These are phyloP conservation scores for Papilio gigon DNA, from an alignment of 2,888 invertebrate genomes.

Conservation along the genomic window DNA sequence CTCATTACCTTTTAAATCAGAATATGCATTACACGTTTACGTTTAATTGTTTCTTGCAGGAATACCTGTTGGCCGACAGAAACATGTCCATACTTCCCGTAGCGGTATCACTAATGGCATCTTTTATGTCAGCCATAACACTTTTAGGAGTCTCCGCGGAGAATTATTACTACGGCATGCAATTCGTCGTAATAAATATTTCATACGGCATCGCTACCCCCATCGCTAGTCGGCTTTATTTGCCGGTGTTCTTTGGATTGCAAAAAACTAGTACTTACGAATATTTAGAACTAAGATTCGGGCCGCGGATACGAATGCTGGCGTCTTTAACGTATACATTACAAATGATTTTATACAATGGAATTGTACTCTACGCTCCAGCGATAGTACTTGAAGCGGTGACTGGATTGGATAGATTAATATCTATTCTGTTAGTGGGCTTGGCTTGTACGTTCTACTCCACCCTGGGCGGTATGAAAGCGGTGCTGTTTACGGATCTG, in stretches of 20 bases:
- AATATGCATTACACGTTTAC: not conserved
- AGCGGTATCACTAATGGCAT: slow-evolving; percentile 95
- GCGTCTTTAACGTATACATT: slow-evolving; percentile 93
- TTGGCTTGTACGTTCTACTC: slow-evolving; percentile 93
- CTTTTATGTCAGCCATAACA: slow-evolving; percentile 95
- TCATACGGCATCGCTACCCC: slow-evolving; percentile 90
- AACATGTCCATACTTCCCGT: slow-evolving; percentile 91
- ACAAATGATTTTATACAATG: slow-evolving; percentile 95
- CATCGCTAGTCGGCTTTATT: slow-evolving; percentile 87
- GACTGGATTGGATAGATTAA: slow-evolving; percentile 88
- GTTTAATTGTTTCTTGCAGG: slow-evolving; percentile 76
- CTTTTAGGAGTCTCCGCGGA: slow-evolving; percentile 94
- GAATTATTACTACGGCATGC: slow-evolving; percentile 91
- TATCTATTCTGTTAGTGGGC: slow-evolving; percentile 89
- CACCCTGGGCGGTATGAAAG: slow-evolving; percentile 94
- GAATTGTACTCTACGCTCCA: slow-evolving; percentile 96
- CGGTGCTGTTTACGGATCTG: slow-evolving; percentile 93
- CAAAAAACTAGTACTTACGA: slow-evolving; percentile 95
- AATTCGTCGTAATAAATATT: slow-evolving; percentile 89
- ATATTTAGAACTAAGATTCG: slow-evolving; percentile 95
- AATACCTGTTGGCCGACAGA: slow-evolving; percentile 91
- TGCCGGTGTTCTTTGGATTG: slow-evolving; percentile 93
- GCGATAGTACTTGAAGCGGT: slow-evolving; percentile 94
- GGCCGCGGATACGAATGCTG: slow-evolving; percentile 86
- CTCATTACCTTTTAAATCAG: too few relatives aligned